A percentile compares a stretch with the other conserved stretches of the same genome.
Evolutionary conservation across 1,140 invertebrate species (phyloP).

Genomic region (Agrypnia vestita): DNA sequence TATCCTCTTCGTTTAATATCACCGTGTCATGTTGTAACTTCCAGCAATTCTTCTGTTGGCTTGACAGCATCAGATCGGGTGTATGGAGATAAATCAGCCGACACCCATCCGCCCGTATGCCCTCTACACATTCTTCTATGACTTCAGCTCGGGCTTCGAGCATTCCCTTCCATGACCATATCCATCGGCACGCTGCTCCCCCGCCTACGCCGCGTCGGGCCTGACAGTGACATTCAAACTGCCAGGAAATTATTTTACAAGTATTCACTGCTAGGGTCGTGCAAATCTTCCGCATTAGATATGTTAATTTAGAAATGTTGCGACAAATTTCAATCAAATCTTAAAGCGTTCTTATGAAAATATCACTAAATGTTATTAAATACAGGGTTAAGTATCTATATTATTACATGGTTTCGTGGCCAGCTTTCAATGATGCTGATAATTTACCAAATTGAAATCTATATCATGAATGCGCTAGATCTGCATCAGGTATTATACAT

Average conservation of each 20-base stretch:
- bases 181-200: slow-evolving; percentile 4
- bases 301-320: too few relatives aligned
- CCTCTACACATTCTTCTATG: slow-evolving; percentile 34
- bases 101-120: slow-evolving; percentile 41
- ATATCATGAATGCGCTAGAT: too few relatives aligned
- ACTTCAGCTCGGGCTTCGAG: slow-evolving; percentile 21
- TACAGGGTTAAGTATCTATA: too few relatives aligned
- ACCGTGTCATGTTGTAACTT: background rate
- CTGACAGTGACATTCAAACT: background rate
- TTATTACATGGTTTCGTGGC: too few relatives aligned
- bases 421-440: too few relatives aligned
- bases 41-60: background rate
- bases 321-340: too few relatives aligned
- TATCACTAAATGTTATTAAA: too few relatives aligned
- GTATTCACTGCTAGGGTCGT: background rate
- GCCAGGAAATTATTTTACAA: background rate
- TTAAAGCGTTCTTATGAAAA: too few relatives aligned
- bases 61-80: background rate
- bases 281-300: too few relatives aligned
- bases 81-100: slow-evolving; percentile 50
- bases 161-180: slow-evolving; percentile 38
- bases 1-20: background rate
- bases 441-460: too few relatives aligned
- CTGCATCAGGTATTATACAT: too few relatives aligned
- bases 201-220: slow-evolving; percentile 1